Percentiles rank a stretch among this genome's conserved stretches.
These are phyloP conservation scores for Ricordea florida DNA, from an alignment of 92 coral and sea anemone species.

Conservation along the genomic window DNA sequence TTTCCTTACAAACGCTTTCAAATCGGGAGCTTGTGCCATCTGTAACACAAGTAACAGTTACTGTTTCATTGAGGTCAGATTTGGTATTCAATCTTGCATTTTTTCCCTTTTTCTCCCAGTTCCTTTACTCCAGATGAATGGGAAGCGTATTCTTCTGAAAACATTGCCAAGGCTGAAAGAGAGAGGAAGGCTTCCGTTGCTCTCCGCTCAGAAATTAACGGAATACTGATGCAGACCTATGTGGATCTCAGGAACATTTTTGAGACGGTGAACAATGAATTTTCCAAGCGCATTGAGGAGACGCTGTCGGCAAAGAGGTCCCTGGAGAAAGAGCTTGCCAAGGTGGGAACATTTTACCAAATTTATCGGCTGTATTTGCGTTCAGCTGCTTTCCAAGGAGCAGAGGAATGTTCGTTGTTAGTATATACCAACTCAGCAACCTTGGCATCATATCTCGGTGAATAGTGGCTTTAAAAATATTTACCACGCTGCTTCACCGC, in stretches of 20 bases:
- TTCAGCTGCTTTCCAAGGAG: no score
- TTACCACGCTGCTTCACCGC: no score
- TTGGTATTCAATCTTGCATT: no score
- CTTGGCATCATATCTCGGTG: no score
- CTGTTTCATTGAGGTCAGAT: no score
- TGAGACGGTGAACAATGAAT: constrained; percentile 96
- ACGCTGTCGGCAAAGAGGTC: constrained; percentile 79
- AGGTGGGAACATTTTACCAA: constrained; percentile 48
- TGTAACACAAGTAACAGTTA: no score
- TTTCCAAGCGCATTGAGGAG: constrained; percentile 90
- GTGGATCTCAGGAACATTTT: constrained; percentile 90
- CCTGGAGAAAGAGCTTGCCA: constrained; percentile 89
- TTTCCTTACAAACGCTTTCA: no score
- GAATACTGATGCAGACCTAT: constrained; percentile 95
- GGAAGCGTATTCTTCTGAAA: constrained; percentile 93
- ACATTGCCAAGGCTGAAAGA: constrained; percentile 95
- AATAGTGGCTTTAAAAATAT: no score
- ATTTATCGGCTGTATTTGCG: no score
- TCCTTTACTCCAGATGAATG: constrained; percentile 97
- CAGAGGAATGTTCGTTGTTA: no score
- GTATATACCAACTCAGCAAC: no score
- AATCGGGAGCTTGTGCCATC: no score
- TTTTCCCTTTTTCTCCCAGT: constrained; percentile 54
- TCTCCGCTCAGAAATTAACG: constrained; percentile 92
- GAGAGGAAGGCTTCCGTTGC: constrained; percentile 96